Percentiles rank a stretch among this genome's conserved stretches.
These are phyloP conservation scores for Tenthredo amoena DNA, from an alignment of 2,888 invertebrate genomes.

Conservation along the genomic window DNA sequence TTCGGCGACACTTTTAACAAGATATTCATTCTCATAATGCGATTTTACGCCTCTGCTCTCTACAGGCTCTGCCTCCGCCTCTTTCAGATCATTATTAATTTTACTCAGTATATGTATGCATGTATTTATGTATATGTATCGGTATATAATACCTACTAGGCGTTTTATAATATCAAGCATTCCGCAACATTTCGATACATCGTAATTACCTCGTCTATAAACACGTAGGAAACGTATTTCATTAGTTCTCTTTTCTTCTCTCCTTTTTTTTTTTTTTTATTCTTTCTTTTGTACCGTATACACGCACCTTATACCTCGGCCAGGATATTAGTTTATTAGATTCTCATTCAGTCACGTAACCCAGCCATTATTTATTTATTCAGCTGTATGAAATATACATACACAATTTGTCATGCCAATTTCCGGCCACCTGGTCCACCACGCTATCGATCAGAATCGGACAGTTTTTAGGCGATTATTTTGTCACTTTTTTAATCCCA, in stretches of 20 bases:
- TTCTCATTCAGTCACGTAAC: constrained; percentile 22
- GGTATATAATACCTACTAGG: not conserved
- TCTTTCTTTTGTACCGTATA: not conserved
- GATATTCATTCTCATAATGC: constrained; percentile 63
- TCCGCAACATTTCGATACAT: not conserved
- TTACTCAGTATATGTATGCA: not conserved
- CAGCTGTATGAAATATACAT: not conserved
- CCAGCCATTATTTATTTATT: not conserved
- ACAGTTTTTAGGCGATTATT: not conserved
- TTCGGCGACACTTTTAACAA: constrained; percentile 30
- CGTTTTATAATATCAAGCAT: not conserved
- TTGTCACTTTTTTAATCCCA: not conserved
- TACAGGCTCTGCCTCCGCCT: not conserved
- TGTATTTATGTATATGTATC: not conserved
- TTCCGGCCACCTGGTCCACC: constrained; percentile 37
- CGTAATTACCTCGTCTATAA: not conserved
- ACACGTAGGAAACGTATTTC: constrained; percentile 12
- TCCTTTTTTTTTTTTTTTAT: not conserved
- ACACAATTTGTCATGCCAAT: constrained; percentile 29
- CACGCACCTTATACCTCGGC: not conserved
- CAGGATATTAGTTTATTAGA: constrained; percentile 20
- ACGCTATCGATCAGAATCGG: constrained; percentile 6
- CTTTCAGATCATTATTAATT: not conserved
- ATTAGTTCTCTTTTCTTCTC: not conserved
- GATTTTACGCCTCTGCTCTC: constrained; percentile 72